Evolutionary conservation across 2,888 invertebrate species (phyloP), one percentile per base, ranked within the genome.

Genomic region (Nomada ferruginata): DNA sequence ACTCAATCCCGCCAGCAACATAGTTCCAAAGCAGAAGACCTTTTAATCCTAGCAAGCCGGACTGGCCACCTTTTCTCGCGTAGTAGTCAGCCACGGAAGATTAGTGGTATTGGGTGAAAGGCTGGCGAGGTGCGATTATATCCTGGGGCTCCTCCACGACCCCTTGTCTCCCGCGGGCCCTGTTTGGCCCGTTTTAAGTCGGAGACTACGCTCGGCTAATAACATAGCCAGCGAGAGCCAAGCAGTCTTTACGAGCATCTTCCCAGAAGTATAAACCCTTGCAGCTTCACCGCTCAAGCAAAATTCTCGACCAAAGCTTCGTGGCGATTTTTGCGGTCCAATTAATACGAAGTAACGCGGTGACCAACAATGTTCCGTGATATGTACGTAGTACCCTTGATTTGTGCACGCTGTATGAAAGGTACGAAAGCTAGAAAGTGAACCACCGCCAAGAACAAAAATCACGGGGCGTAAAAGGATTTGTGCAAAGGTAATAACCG

Each of bases 211-310:
- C 89, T 79, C 78, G 87, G 91, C 91, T 93, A 93, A 93, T 93
- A 93, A 93, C 93, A 93, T 92, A 92, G 90, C 86, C 89, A 91
- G 91, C 89, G 88, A 90, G 89, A 92, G 89, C 90, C 91, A 88
- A 89, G 91, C 91, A 85, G 89, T 92, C 91, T 93, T 93, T 93
- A 93, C 92, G 93, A 93, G 91, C 92, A 83, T 90, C 92, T 93
- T 93, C 93, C 87, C 92, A 93, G 93, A 93, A 93, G 93, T 93
- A 93, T 93, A 93, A 93, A 93, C 91, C 91, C 88, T 68, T 79
- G 83, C 85, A 72, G 66, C 50, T 66, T 68, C 61, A 61, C 36
- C 53, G 20, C 23, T 18, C 29, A 18, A 29, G 18, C 23, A 18
- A 26, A 26, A 29, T 18, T n/a, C 11, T 47, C 50, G 23, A 9